Evolutionary conservation across 2,113 vertebrate genomes (phyloP), one percentile per base, ranked within the genome.

Genomic region (Pachypanchax playfairii): DNA sequence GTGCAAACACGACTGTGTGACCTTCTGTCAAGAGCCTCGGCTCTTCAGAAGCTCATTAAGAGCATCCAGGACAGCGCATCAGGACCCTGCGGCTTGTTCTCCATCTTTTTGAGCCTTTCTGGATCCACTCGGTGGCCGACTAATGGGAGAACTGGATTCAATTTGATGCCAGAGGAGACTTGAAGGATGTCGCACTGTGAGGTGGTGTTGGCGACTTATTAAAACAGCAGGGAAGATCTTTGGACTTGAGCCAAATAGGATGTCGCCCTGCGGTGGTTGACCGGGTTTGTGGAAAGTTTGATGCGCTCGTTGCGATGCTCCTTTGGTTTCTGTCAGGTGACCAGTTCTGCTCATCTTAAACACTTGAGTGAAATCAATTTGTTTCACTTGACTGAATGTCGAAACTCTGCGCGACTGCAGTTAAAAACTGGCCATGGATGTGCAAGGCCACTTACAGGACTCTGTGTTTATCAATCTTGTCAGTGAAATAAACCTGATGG

Each of bases 31-130:
- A 88, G 88, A 90, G 90, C 83, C 92, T 93, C 93, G 85, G 88
- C 90, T 92, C 92, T 93, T 92, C 88, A 80, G 88, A 86, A 93
- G 92, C 92, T 95, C 95, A 93, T 95, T 94, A 94, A 95, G 92
- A 88, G 87, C 85, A 86, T 87, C 91, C 54, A 82, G 88, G 86
- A 91, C 91, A 86, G 87, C 91, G 79, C 89, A 89, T 92, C 91
- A 89, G 79, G 44, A 77, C 67, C 80, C 73, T 83, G 73, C 77
- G 54, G 75, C 43, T 58, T 70, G 70, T 59, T 75, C 47, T 84
- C 7, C 26, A 56, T 67, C 82, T 57, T 67, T 74, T 74, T 64
- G 75, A 74, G 72, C 55, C 33, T 62, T 65, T 76, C 85, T 84
- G 73, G 59, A 51, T 50, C 38, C 75, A 84, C 44, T 77, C 52